These are phyloP conservation scores for Campoplex capitator DNA, from an alignment of 2,888 invertebrate species.

Conservation along the genomic window DNA sequence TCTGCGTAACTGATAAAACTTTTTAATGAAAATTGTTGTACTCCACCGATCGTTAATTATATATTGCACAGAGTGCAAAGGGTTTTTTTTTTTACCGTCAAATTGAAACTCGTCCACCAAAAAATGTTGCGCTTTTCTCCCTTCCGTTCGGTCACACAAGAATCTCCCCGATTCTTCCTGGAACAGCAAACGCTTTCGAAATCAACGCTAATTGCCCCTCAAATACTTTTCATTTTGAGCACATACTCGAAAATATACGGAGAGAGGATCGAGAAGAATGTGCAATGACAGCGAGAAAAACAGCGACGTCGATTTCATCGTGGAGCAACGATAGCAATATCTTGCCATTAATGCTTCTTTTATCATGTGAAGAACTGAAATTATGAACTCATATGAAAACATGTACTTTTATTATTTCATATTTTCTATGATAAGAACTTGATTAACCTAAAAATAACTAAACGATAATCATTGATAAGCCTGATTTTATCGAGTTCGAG, in stretches of 20 bases:
- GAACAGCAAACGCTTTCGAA: neutral
- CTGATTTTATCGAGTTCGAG: neutral
- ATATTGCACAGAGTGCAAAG: neutral
- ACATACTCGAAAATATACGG: too few species aligned
- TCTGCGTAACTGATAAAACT: constrained; percentile 61
- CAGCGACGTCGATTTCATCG: too few species aligned
- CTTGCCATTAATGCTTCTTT: too few species aligned
- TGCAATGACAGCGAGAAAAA: too few species aligned
- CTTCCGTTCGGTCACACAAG: neutral
- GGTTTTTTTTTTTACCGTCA: neutral
- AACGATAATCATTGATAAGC: neutral
- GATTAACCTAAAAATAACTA: neutral
- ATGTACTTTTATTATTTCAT: neutral
- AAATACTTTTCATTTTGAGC: neutral
- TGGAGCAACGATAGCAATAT: too few species aligned
- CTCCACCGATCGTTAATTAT: constrained; percentile 17
- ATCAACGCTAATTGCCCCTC: neutral
- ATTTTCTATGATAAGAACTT: neutral
- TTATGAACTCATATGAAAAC: too few species aligned
- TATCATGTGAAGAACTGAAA: too few species aligned
- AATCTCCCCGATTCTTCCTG: neutral
- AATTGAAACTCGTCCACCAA: too few species aligned
- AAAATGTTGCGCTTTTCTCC: too few species aligned
- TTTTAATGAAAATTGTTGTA: constrained; percentile 71
- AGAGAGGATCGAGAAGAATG: too few species aligned